Evolutionary conservation across 2,113 vertebrate genomes (phyloP).

Genomic region (Beaufortia kweichowensis): DNA sequence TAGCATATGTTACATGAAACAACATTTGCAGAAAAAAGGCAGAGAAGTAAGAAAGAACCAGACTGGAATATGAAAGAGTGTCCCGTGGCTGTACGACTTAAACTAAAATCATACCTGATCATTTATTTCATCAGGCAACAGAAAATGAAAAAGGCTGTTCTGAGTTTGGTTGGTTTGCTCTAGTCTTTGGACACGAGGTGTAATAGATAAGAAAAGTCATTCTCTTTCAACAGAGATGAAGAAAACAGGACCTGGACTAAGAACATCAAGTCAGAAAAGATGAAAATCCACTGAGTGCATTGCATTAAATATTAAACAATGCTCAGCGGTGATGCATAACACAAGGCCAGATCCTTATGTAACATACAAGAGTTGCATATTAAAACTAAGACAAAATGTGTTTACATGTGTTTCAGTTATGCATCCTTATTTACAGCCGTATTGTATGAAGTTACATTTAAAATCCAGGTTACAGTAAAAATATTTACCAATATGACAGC

Average conservation of each 20-base stretch:
- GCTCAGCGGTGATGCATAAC: background rate
- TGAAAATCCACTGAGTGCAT: slow-evolving; percentile 24
- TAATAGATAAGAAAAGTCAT: slow-evolving; percentile 20
- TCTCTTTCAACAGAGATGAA: slow-evolving; percentile 27
- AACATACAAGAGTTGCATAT: background rate
- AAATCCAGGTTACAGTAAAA: background rate
- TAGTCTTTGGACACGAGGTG: slow-evolving; percentile 24
- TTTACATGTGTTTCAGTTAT: background rate
- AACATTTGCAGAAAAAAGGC: slow-evolving; percentile 11
- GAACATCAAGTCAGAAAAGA: slow-evolving; percentile 8
- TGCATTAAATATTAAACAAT: slow-evolving; percentile 14
- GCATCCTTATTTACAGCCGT: background rate
- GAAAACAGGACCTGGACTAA: background rate
- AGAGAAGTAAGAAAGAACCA: background rate
- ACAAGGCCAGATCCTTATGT: slow-evolving; percentile 9
- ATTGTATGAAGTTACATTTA: background rate
- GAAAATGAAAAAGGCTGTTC: slow-evolving; percentile 15
- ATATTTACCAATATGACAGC: background rate
- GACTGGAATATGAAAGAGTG: background rate
- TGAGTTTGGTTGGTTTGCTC: slow-evolving; percentile 9
- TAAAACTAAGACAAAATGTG: background rate
- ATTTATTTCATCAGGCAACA: slow-evolving; percentile 18
- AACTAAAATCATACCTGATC: slow-evolving; percentile 18
- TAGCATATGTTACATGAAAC: slow-evolving; percentile 1
- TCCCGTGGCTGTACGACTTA: slow-evolving; percentile 3